Conservation (phyloP, 1,140 invertebrate genomes). For the Mylabris phalerata region DNA sequence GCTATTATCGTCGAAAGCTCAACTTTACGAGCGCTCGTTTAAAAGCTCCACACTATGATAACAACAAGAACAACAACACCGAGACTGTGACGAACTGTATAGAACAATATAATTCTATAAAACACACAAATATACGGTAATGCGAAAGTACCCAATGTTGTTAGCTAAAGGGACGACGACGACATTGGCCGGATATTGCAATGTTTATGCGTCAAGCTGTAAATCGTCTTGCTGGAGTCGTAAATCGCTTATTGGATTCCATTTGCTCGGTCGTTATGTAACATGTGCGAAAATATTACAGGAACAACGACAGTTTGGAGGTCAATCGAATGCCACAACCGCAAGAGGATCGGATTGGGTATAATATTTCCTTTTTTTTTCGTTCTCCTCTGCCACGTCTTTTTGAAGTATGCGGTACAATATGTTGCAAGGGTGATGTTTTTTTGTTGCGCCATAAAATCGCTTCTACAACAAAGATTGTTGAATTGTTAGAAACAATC, state of each 20-base stretch:
- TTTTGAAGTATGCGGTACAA: too few species aligned
- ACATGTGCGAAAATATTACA: constrained; percentile 8
- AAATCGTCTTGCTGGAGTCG: constrained; percentile 14
- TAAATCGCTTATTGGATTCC: constrained; percentile 19
- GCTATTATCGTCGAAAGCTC: constrained; percentile 3
- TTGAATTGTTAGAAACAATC: too few species aligned
- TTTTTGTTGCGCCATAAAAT: too few species aligned
- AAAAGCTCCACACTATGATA: constrained; percentile 6
- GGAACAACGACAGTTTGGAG: too few species aligned
- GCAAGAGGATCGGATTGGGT: too few species aligned
- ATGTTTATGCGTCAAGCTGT: constrained; percentile 17
- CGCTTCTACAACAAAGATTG: too few species aligned
- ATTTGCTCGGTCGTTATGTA: constrained; percentile 12
- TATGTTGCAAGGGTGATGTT: too few species aligned
- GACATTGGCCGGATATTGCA: constrained; percentile 8
- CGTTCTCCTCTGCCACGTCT: too few species aligned
- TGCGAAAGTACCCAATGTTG: not conserved
- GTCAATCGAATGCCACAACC: too few species aligned
- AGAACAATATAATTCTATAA: constrained; percentile 5
- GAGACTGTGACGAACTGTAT: constrained; percentile 12
- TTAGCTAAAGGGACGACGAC: constrained; percentile 7
- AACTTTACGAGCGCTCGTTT: constrained; percentile 25
- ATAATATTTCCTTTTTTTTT: too few species aligned
- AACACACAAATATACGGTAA: not conserved
- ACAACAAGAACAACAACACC: constrained; percentile 2